phyloP scores from a whole-genome alignment of 1,140 invertebrate genomes.

The Caerostris extrusa region DNA sequence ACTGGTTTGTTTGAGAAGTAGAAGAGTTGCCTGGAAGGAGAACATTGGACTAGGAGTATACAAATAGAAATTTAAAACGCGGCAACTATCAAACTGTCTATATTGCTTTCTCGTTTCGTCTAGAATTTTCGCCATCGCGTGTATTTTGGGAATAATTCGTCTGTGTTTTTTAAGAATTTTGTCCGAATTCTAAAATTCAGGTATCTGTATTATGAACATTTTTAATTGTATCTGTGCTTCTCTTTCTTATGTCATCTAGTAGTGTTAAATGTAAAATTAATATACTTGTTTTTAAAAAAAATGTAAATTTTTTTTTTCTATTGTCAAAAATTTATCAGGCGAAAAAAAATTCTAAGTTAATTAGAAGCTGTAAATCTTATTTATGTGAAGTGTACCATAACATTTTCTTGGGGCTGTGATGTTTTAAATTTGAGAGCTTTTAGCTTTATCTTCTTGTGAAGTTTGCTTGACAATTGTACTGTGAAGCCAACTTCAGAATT shows the following conservation, averaged over 20 bases:
- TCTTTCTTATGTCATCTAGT: slow-evolving; percentile 28
- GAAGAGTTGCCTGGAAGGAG: slow-evolving; percentile 69
- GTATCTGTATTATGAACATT: slow-evolving; percentile 6
- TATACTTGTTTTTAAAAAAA: neutral
- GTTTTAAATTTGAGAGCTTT: slow-evolving; percentile 67
- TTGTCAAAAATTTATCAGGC: slow-evolving; percentile 12
- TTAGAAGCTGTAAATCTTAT: neutral
- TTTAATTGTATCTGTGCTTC: slow-evolving; percentile 56
- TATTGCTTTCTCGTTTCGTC: slow-evolving; percentile 65
- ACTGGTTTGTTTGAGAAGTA: slow-evolving; percentile 76
- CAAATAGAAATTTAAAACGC: slow-evolving; percentile 62
- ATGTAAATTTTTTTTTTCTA: neutral
- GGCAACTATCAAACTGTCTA: slow-evolving; percentile 58
- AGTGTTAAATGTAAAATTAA: slow-evolving; percentile 14
- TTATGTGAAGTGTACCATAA: neutral
- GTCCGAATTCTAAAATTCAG: slow-evolving; percentile 29
- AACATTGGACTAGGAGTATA: slow-evolving; percentile 56
- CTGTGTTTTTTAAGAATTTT: slow-evolving; percentile 57
- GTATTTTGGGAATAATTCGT: slow-evolving; percentile 67
- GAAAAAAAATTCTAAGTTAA: neutral
- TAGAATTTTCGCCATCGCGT: slow-evolving; percentile 52
- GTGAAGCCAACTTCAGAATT: slow-evolving; percentile 8
- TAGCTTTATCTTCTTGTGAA: slow-evolving; percentile 42
- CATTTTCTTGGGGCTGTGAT: slow-evolving; percentile 63
- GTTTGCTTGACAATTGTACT: slow-evolving; percentile 18